Evolutionary conservation across 1,140 invertebrate genomes (phyloP), one percentile per base, ranked within the genome.

Genomic region (Ditylenchus dipsaci): DNA sequence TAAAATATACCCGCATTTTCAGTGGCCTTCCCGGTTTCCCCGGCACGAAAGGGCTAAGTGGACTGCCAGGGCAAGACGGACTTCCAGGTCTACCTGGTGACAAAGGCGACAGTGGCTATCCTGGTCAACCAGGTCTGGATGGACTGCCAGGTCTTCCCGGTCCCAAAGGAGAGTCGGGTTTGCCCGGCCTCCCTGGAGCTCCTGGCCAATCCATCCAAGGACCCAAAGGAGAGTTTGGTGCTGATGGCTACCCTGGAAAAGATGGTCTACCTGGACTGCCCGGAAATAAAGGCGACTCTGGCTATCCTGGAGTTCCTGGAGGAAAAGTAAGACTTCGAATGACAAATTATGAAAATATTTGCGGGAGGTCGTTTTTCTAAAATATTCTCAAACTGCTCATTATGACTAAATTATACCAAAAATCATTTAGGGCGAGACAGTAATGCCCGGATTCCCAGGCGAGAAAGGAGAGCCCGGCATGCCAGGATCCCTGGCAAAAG

Each of bases 21-120:
- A 65, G 77, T 33, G 90, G 90, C 56, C 77, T 84, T 69, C 82
- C 82, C 30, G 88, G 84, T 21, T 68, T 76, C 11, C 66, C 79
- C 45, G 83, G 83, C 43, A 58, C 73, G 15, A 70, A 73, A 45
- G 76, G 78, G 1, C 29, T 43, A n/a, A 11, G 66, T 26, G 76
- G 76, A 9, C 9, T 76, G 17, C 30, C 65, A 33, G 76, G 76
- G 15, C 49, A 56, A 27, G 69, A 78, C 23, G 76, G 76, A 8
- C 11, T 38, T 9, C 67, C 75, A 19, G 85, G 85, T 60, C 62
- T 74, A 11, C 67, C 62, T 33, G 82, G 84, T 29, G 30, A 66
- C 1, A 75, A 80, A 57, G 72, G 79, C 57, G 80, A 77, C 21
- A 67, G 70, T 27, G 80, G 80, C 9, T 76, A 65, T 56, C 73